A percentile compares a stretch with the other conserved stretches of the same genome.
phyloP scores from a whole-genome alignment of 2,888 invertebrate species.

The Chrysolina americana region DNA sequence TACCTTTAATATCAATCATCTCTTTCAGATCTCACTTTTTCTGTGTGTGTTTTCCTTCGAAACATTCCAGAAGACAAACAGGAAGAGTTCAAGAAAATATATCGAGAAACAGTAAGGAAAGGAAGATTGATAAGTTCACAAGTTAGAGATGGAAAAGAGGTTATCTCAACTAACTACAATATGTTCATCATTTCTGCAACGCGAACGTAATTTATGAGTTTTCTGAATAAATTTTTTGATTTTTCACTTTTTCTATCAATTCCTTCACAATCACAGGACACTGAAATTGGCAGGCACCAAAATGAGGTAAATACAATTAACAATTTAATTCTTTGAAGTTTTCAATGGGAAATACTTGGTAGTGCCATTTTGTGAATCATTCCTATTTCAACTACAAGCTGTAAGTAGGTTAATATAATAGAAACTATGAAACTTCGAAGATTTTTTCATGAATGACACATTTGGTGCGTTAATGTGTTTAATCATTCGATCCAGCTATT shows the following conservation, averaged over 20 bases:
- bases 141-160: not conserved
- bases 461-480: too few relatives aligned
- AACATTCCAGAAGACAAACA: not conserved
- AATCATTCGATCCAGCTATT: too few relatives aligned
- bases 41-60: not conserved
- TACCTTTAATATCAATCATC: not conserved
- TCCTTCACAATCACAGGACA: too few relatives aligned
- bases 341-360: too few relatives aligned
- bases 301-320: too few relatives aligned
- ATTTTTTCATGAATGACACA: too few relatives aligned
- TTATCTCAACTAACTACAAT: not conserved
- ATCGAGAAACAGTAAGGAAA: not conserved
- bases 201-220: not conserved
- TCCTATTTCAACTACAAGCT: too few relatives aligned
- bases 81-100: not conserved
- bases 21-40: not conserved
- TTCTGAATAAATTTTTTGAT: not conserved
- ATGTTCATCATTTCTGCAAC: not conserved
- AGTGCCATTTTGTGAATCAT: too few relatives aligned
- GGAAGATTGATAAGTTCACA: not conserved
- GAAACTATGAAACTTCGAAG: too few relatives aligned
- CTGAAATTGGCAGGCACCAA: too few relatives aligned
- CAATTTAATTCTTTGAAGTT: too few relatives aligned
- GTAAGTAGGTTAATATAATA: too few relatives aligned
- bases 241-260: not conserved